Evolutionary conservation across 2,113 vertebrate genomes (phyloP).

Genomic region (Alligator mississippiensis): DNA sequence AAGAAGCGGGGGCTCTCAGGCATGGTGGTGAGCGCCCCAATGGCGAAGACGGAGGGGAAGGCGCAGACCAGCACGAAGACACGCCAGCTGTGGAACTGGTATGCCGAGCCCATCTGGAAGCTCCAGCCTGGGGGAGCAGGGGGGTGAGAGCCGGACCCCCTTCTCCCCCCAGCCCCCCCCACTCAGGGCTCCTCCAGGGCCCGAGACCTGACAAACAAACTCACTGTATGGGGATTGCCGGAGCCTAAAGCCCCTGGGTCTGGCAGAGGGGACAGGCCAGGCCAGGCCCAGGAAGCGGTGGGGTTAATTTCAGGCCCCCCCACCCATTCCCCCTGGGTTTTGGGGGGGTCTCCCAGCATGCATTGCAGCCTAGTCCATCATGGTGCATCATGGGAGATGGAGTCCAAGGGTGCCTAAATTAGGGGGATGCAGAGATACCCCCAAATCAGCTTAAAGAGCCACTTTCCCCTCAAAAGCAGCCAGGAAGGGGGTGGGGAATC

Average conservation of each 20-base stretch:
- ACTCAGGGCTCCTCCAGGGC: fast-evolving
- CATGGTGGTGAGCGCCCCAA: slow-evolving; percentile 94
- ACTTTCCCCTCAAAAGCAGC: no score
- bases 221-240: no score
- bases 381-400: not conserved
- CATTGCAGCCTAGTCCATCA: not conserved
- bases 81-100: slow-evolving; percentile 99
- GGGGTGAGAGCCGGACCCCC: fast-evolving
- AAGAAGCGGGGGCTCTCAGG: slow-evolving; percentile 97
- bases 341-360: no score
- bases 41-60: slow-evolving; percentile 95
- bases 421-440: no score
- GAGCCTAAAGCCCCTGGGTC: not conserved
- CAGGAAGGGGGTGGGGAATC: no score
- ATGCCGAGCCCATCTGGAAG: slow-evolving; percentile 98
- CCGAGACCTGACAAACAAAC: not conserved
- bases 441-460: no score
- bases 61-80: slow-evolving; percentile 97
- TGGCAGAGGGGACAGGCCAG: not conserved
- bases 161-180: fast-evolving
- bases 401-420: not conserved
- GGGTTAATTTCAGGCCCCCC: not conserved
- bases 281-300: not conserved
- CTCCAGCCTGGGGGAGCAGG: slow-evolving; percentile 87
- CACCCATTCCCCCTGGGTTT: not conserved